Percentiles rank a stretch among this genome's conserved stretches.
Conservation (phyloP, 2,113 vertebrate genomes). For the Spilogale gracilis region DNA sequence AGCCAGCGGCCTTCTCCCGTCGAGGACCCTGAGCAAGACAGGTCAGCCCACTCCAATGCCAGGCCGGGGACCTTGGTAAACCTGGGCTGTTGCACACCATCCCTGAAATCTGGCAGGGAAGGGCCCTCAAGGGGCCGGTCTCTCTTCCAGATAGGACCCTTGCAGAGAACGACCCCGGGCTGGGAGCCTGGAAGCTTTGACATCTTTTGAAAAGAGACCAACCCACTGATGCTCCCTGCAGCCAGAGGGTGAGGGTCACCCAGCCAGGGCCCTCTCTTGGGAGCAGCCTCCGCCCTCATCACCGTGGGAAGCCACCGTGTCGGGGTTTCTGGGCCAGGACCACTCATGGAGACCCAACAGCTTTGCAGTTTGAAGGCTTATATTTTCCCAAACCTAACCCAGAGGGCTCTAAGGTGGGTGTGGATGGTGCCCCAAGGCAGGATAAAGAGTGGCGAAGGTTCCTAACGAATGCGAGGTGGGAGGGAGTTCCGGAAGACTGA, state of each 20-base stretch:
- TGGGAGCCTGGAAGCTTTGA: slow-evolving; percentile 37
- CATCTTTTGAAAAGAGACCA: background rate
- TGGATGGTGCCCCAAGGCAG: background rate
- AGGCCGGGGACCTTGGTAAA: background rate
- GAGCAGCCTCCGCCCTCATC: rapidly evolving
- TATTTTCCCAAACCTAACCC: background rate
- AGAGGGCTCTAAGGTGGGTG: no score
- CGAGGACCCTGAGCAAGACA: background rate
- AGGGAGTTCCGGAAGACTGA: background rate
- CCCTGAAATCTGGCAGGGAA: background rate
- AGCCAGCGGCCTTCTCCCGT: background rate
- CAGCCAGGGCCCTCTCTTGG: rapidly evolving
- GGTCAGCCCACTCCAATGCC: slow-evolving; percentile 6
- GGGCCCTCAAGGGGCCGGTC: slow-evolving; percentile 44
- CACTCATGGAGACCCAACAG: background rate
- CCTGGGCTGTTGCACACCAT: background rate
- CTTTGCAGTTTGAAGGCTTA: background rate
- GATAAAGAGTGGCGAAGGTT: background rate
- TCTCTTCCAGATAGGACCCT: slow-evolving; percentile 52
- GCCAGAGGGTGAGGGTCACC: background rate
- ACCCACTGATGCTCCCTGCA: rapidly evolving
- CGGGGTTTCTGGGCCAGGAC: no score
- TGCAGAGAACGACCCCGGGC: rapidly evolving
- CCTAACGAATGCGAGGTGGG: rapidly evolving
- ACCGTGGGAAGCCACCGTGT: background rate